These are phyloP conservation scores for Desoria tigrina DNA, from an alignment of 2,888 invertebrate genomes.

Conservation along the genomic window DNA sequence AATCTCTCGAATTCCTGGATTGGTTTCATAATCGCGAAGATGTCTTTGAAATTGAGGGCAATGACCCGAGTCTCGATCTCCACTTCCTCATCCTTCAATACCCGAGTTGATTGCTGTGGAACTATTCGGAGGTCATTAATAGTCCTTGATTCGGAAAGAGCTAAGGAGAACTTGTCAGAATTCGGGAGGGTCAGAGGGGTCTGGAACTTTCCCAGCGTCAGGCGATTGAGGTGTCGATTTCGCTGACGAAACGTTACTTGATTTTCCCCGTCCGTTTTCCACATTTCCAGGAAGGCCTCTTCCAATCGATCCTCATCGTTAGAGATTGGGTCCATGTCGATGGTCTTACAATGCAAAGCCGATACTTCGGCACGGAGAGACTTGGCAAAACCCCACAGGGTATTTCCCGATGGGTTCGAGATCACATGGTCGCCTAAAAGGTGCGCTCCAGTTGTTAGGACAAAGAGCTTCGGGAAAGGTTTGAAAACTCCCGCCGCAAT, in stretches of 20 bases:
- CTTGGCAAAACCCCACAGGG: slow-evolving; percentile 21
- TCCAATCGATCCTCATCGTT: not conserved
- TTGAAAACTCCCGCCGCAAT: not conserved
- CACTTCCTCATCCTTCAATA: slow-evolving; percentile 21
- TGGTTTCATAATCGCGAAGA: slow-evolving; percentile 3
- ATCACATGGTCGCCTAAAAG: slow-evolving; percentile 19
- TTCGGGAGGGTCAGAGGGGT: slow-evolving; percentile 11
- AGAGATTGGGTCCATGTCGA: slow-evolving; percentile 22
- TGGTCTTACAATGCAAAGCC: slow-evolving; percentile 9
- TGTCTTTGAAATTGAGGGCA: slow-evolving; percentile 11
- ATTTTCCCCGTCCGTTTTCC: slow-evolving; percentile 14
- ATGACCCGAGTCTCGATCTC: slow-evolving; percentile 24
- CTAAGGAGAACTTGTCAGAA: slow-evolving; percentile 16
- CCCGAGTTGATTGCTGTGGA: slow-evolving; percentile 2
- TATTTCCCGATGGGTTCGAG: slow-evolving; percentile 18
- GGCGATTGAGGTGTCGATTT: slow-evolving; percentile 4
- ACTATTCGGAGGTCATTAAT: slow-evolving; percentile 30
- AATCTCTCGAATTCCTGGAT: slow-evolving; percentile 2
- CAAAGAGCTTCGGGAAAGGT: not conserved
- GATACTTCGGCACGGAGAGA: slow-evolving; percentile 18
- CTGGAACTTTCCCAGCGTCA: not conserved
- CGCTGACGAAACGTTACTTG: slow-evolving; percentile 2
- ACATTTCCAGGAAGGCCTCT: slow-evolving; percentile 22
- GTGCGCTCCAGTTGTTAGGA: slow-evolving; percentile 20
- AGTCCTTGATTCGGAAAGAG: slow-evolving; percentile 23